phyloP scores from a whole-genome alignment of 1,140 invertebrate species.

The Sitophilus oryzae region DNA sequence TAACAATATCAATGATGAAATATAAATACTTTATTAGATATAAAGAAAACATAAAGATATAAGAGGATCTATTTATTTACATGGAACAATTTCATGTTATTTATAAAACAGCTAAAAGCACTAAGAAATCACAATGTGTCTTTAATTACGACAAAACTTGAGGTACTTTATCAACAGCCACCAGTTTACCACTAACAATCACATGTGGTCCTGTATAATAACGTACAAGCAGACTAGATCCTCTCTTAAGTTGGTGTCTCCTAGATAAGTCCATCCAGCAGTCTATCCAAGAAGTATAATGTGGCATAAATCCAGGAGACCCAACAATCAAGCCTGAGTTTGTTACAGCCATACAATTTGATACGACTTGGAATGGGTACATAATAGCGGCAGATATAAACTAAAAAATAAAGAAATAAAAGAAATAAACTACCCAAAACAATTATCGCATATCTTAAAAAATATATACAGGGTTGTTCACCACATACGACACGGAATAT shows the following conservation, averaged over 20 bases:
- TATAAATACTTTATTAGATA: too few relatives aligned
- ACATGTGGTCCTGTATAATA: constrained; percentile 64
- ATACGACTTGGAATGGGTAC: constrained; percentile 82
- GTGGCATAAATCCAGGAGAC: constrained; percentile 71
- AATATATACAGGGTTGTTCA: too few relatives aligned
- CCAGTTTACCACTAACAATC: constrained; percentile 28
- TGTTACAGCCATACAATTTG: constrained; percentile 79
- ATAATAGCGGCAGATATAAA: constrained; percentile 69
- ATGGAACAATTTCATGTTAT: not conserved
- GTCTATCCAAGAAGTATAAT: constrained; percentile 68
- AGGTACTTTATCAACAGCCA: constrained; percentile 21
- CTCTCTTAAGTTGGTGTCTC: constrained; percentile 73
- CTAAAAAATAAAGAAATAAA: constrained; percentile 46
- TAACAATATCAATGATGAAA: too few relatives aligned
- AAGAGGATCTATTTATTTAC: not conserved
- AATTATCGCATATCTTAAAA: too few relatives aligned
- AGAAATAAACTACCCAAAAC: too few relatives aligned
- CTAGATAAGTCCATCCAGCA: constrained; percentile 72
- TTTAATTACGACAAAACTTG: not conserved
- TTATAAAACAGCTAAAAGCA: not conserved
- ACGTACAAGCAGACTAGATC: constrained; percentile 74
- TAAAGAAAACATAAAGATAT: not conserved
- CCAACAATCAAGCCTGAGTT: constrained; percentile 70
- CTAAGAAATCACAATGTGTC: not conserved
- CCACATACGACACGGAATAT: too few relatives aligned